Conservation (phyloP, 37 sponge, comb jelly and placozoan species). For the Dysidea cf. avara region DNA sequence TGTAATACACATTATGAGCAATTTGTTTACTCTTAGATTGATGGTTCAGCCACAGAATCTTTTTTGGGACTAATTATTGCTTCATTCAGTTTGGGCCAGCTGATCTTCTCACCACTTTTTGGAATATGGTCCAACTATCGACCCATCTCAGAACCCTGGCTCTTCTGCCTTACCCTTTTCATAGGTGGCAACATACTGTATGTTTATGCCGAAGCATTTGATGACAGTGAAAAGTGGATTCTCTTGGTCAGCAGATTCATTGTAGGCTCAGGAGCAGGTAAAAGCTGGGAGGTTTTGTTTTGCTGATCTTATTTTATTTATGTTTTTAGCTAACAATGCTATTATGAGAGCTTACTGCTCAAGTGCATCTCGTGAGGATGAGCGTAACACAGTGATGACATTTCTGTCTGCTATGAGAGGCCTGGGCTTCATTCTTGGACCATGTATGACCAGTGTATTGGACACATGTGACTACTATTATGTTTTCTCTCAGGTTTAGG, state of each 20-base stretch:
- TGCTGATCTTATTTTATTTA: neutral
- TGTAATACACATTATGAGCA: too few relatives aligned
- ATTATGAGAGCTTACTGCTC: constrained; percentile 76
- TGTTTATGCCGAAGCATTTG: constrained; percentile 59
- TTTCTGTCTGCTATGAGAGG: constrained; percentile 62
- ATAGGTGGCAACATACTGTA: constrained; percentile 63
- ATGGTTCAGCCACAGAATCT: constrained; percentile 30
- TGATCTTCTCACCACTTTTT: constrained; percentile 75
- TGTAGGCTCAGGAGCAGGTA: constrained; percentile 77
- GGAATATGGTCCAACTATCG: constrained; percentile 85
- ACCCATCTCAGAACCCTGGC: constrained; percentile 57
- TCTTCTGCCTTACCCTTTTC: constrained; percentile 49
- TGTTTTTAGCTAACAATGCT: constrained; percentile 61
- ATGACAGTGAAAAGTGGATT: constrained; percentile 17
- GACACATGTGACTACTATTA: neutral
- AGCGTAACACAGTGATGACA: constrained; percentile 82
- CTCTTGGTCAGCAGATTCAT: constrained; percentile 44
- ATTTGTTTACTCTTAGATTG: too few relatives aligned
- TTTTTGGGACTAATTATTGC: constrained; percentile 84
- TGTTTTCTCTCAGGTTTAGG: constrained; percentile 52
- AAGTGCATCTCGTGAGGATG: constrained; percentile 66
- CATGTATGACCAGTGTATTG: constrained; percentile 38
- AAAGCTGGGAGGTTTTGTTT: neutral
- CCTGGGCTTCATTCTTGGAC: constrained; percentile 86
- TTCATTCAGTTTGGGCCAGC: constrained; percentile 76